These are phyloP conservation scores for Sebastes steindachneri DNA, from an alignment of 2,797 vertebrate genomes.

Conservation along the genomic window DNA sequence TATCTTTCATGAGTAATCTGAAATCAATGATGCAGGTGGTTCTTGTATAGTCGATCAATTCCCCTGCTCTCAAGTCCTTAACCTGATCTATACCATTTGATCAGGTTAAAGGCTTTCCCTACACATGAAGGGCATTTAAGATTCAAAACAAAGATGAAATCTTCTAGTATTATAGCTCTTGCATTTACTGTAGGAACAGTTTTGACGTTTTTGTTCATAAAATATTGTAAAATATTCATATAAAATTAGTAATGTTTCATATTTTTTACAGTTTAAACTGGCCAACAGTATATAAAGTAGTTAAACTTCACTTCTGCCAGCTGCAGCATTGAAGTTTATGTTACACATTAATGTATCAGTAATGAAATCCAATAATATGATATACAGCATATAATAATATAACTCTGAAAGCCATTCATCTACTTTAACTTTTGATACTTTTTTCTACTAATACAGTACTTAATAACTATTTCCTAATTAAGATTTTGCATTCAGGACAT, in stretches of 20 bases:
- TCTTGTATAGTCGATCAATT: conserved; percentile 2
- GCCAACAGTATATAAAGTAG: not conserved
- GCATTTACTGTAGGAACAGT: not conserved
- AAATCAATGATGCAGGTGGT: conserved; percentile 5
- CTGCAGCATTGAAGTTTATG: not conserved
- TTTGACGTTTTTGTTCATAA: not conserved
- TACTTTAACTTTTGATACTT: not conserved
- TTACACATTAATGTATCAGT: not conserved
- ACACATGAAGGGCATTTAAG: not conserved
- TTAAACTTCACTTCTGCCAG: not conserved
- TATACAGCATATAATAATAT: not conserved
- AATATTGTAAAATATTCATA: not conserved
- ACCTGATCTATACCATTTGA: not conserved
- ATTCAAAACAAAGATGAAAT: not conserved
- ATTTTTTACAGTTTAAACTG: not conserved
- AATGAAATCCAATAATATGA: not conserved
- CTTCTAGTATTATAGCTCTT: not conserved
- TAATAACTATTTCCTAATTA: not conserved
- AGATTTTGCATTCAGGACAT: not conserved
- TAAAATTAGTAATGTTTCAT: not conserved
- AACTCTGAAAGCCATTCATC: not conserved
- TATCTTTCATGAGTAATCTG: not conserved
- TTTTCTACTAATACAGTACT: not conserved
- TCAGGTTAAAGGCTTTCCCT: not conserved
- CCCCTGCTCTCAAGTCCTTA: not conserved